phyloP scores from a whole-genome alignment of 2,113 vertebrate genomes.

The Odontesthes bonariensis region DNA sequence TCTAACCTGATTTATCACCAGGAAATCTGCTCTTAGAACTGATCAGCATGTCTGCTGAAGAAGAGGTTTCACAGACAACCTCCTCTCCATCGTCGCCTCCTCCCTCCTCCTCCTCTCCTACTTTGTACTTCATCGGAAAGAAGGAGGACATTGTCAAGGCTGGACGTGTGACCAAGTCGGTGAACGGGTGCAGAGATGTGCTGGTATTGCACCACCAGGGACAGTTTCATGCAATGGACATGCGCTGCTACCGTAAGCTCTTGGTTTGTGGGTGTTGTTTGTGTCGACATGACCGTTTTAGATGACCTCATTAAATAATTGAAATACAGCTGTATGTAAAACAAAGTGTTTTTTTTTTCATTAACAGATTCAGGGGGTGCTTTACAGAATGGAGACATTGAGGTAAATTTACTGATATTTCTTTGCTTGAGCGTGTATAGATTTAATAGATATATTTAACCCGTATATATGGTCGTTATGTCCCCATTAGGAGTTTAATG shows the following conservation, averaged over 20 bases:
- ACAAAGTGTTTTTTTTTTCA: not conserved
- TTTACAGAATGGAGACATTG: conserved; percentile 90
- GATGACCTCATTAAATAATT: not conserved
- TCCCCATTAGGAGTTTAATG: conserved; percentile 86
- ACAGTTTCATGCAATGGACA: conserved; percentile 89
- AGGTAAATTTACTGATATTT: conserved; percentile 79
- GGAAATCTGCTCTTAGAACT: conserved; percentile 16
- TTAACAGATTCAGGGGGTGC: conserved; percentile 92
- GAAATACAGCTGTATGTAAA: not conserved
- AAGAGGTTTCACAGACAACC: conserved; percentile 40
- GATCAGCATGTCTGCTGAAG: conserved; percentile 63
- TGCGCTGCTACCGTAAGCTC: conserved; percentile 92
- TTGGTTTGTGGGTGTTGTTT: conserved; percentile 21
- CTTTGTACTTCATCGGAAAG: conserved; percentile 80
- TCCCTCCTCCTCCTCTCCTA: conserved; percentile 22
- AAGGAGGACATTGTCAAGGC: conserved; percentile 86
- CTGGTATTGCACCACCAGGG: conserved; percentile 89
- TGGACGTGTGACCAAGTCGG: conserved; percentile 78
- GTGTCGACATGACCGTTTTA: not conserved
- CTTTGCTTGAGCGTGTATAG: too few relatives aligned
- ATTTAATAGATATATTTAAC: not conserved
- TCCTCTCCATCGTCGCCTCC: conserved; percentile 10
- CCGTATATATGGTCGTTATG: not conserved
- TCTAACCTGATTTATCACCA: not conserved
- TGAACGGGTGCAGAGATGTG: conserved; percentile 88